Base-by-base conservation (phyloP, 2,888 invertebrate genomes). In the Drosophila nigricruria region DNA sequence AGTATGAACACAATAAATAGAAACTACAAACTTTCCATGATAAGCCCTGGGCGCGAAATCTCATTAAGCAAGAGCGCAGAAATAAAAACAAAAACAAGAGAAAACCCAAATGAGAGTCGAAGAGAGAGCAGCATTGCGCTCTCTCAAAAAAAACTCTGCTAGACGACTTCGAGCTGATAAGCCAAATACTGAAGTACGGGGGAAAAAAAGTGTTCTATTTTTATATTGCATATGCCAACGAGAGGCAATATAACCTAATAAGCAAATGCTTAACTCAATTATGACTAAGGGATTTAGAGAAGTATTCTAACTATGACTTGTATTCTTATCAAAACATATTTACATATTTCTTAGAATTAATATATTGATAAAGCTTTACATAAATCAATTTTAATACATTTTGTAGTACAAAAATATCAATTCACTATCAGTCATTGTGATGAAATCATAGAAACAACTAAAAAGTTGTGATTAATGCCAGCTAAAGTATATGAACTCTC, bases 21-120 rank as follows among this genome's bases (percentile, higher is more conserved):
- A 49, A 49, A 49, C 18, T 14, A 30, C 27, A 27, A 30, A 49
- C 18, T 14, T 49, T 30, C 18, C 8, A 20, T 57, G 75, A 79
- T 79, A 66, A 79, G 70, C 79, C 59, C 43, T 53, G 68, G 60
- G 45, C 61, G 27, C 32, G 61, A 79, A 78, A 68, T 38, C 54
- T 32, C 53, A 60, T 36, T 62, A 49, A 42, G 23, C 49, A 45
- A 50, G 56, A 70, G 78, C 58, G 49, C 32, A 38, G 20, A 45
- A 47, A 49, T 10, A 9, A 54, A 25, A 38, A 27, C 36, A 27
- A 3, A 62, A 67, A 27, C 56, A 42, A 23, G 47, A 23, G 42
- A n/a, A n/a, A n/a, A n/a, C n/a, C n/a, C n/a, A n/a, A n/a, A n/a
- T n/a, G 47, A 47, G 43, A 3, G 23, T n/a, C n/a, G n/a, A n/a